phyloP scores from a whole-genome alignment of 2,888 invertebrate genomes.

The Lymantria dispar region DNA sequence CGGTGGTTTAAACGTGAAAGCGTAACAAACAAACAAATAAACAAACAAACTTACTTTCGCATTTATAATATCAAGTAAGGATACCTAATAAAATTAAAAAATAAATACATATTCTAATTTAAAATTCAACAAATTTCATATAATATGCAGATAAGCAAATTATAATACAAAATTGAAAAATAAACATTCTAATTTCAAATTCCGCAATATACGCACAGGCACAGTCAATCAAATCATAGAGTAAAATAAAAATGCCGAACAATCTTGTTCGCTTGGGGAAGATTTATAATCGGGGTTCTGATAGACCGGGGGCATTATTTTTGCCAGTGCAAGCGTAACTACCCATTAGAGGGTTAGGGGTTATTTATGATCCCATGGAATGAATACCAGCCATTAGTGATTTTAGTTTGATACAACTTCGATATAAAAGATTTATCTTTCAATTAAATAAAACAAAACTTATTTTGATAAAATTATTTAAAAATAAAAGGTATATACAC shows the following conservation, averaged over 20 bases:
- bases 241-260: constrained; percentile 26
- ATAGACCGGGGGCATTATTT: constrained; percentile 47
- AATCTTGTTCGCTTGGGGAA: constrained; percentile 30
- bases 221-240: constrained; percentile 3
- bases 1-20: too few species aligned
- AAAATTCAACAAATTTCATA: neutral
- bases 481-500: too few species aligned
- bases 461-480: neutral
- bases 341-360: constrained; percentile 58
- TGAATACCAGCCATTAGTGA: constrained; percentile 8
- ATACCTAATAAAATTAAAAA: too few species aligned
- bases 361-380: constrained; percentile 26
- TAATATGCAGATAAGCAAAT: neutral
- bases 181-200: neutral
- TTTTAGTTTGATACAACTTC: neutral
- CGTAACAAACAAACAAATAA: too few species aligned
- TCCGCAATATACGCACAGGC: neutral
- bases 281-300: constrained; percentile 60
- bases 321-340: constrained; percentile 62
- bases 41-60: too few species aligned
- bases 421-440: neutral
- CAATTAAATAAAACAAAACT: neutral
- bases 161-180: neutral
- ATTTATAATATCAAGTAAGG: too few species aligned
- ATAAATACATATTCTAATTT: neutral